Base-by-base conservation (phyloP, 2,888 invertebrate species). In the Tiphia femorata region DNA sequence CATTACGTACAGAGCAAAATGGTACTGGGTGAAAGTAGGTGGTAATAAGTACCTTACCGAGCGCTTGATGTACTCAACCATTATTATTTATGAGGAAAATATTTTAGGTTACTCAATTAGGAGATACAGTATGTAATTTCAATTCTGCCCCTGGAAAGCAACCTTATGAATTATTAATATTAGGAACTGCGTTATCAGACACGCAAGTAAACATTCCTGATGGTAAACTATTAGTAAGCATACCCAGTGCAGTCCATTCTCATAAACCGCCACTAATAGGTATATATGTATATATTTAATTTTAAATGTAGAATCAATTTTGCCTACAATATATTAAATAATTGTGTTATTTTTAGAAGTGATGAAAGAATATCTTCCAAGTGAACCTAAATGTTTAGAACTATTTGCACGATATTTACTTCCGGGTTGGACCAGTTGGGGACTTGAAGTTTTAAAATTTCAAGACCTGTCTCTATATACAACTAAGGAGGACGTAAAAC, bases 11-110 rank as follows among this genome's bases (percentile, higher is more conserved):
- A 66, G 90, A 5, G 89, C 92, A 1, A 91, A 89, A 62, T 93
- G 96, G 91, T 92, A 90, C 73, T 98, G 98, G 98, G 76, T 97
- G 12, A 97, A 97, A 86, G 91, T 92, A 80, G n/a, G n/a, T n/a
- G n/a, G n/a, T n/a, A 75, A 70, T 62, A 7, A 33, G 5, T 33
- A 12, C 12, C 12, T 33, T 1, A 3, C 1, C n/a, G n/a, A n/a
- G n/a, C n/a, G n/a, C n/a, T n/a, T n/a, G n/a, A n/a, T n/a, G n/a
- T n/a, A n/a, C n/a, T n/a, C n/a, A n/a, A n/a, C n/a, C n/a, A 4
- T 20, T 2, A 25, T 25, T n/a, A n/a, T n/a, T n/a, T n/a, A n/a
- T n/a, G n/a, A n/a, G n/a, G n/a, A 46, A 44, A 30, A 29, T 37
- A 38, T 49, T 53, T 43, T 67, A 90, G 89, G 86, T 93, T 5